phyloP scores from a whole-genome alignment of 1,140 invertebrate species.

The Sminthurinus signatus region DNA sequence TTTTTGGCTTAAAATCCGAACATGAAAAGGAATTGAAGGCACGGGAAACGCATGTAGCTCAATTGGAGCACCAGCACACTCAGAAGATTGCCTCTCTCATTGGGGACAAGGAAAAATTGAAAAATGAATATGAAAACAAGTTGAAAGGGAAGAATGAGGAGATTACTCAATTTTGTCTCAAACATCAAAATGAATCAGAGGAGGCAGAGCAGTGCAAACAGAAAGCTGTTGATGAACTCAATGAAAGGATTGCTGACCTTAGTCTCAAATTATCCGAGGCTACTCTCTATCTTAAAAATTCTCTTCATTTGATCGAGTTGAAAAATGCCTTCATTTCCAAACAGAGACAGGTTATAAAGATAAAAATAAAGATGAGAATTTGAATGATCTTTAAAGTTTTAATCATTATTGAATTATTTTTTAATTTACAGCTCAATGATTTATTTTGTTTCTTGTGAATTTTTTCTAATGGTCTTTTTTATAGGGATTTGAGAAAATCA shows the following conservation, averaged over 20 bases:
- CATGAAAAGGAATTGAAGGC: slow-evolving; percentile 1
- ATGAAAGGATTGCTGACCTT: slow-evolving; percentile 4
- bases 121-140: not conserved
- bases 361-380: too few relatives aligned
- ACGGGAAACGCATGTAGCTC: not conserved
- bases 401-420: too few relatives aligned
- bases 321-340: slow-evolving; percentile 4
- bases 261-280: not conserved
- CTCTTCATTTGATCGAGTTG: slow-evolving; percentile 1
- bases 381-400: too few relatives aligned
- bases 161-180: not conserved
- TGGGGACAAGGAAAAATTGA: not conserved
- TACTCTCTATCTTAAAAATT: not conserved
- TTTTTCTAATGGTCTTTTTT: too few relatives aligned
- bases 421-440: too few relatives aligned
- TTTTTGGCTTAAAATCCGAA: not conserved
- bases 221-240: not conserved
- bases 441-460: too few relatives aligned
- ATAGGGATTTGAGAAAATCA: slow-evolving; percentile 11
- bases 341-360: too few relatives aligned
- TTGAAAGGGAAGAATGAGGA: not conserved
- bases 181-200: not conserved
- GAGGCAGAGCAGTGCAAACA: not conserved
- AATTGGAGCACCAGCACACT: not conserved
- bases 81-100: not conserved